phyloP scores from a whole-genome alignment of 2,888 invertebrate species.

The Deladenus siricidicola region DNA sequence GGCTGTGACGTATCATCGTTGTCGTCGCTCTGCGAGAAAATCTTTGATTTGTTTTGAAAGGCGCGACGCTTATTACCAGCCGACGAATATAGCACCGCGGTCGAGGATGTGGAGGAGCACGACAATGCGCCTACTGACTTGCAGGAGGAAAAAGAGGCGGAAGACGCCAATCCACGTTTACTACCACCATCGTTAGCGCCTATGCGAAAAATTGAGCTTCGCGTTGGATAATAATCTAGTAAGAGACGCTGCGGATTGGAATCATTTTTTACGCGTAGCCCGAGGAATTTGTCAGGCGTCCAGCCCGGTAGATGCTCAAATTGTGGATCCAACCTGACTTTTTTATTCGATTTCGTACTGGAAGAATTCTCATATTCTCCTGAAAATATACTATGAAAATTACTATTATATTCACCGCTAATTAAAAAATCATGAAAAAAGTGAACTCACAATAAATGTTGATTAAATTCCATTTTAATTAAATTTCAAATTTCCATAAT shows the following conservation, averaged over 20 bases:
- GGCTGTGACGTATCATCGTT: background rate
- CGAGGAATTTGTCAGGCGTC: background rate
- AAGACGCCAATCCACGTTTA: background rate
- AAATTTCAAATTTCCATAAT: no score
- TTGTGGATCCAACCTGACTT: background rate
- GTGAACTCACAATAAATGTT: no score
- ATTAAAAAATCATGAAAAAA: no score
- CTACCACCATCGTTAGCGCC: background rate
- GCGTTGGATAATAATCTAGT: background rate
- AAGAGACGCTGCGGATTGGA: background rate
- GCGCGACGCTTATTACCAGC: no score
- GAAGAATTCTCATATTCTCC: no score
- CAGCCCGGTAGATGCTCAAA: background rate
- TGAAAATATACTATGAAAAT: no score
- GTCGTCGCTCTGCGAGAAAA: background rate
- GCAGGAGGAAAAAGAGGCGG: slow-evolving; percentile 1
- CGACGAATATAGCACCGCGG: no score
- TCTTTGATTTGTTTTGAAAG: background rate
- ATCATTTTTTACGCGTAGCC: background rate
- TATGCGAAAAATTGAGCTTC: background rate
- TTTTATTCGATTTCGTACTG: no score
- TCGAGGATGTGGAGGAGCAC: background rate
- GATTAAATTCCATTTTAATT: no score
- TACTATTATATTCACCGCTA: no score
- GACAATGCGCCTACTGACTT: background rate